Evolutionary conservation across 2,888 invertebrate genomes (phyloP), one percentile per base, ranked within the genome.

Genomic region (Sphecodes monilicornis): DNA sequence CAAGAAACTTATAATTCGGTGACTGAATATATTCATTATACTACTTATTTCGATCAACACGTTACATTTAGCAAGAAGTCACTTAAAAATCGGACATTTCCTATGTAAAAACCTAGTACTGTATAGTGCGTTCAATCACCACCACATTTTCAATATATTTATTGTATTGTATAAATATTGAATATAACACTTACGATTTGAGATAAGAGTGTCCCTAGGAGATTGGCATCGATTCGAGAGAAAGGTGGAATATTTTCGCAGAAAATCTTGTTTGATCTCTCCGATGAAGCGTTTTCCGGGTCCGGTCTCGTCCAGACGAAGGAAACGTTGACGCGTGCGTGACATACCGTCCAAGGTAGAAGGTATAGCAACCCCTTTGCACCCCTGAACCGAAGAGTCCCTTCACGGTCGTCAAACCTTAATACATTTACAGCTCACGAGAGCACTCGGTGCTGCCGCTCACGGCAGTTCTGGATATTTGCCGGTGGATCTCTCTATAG

Each of bases 341-440:
- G 80, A 89, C 76, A 70, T 69, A 70, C 68, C n/a, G 29, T 80
- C 82, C 86, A 90, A 80, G 86, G 82, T 78, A 76, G 72, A 86
- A 78, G 89, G 89, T 86, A 85, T 66, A 77, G 36, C 80, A 69
- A 76, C 79, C 84, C 83, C 75, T 69, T 80, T 50, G 60, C 81
- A 85, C 80, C 85, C 88, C 46, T 89, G 87, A 91, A 90, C 89
- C 90, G 86, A 92, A 84, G 89, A 90, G 91, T 94, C 94, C 94
- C 94, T 91, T 91, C 92, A 91, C 92, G 92, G 91, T 94, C 94
- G 93, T 94, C 94, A 94, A 94, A 94, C 92, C 94, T 94, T 94
- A 94, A 94, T 94, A 94, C 94, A 94, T 94, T 94, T 94, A 94
- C 94, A 93, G 93, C 94, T 92, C 91, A 91, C 93, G 91, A 90